Base-by-base conservation (phyloP, 2,797 vertebrate genomes). In the Melanotaenia trifasciata region DNA sequence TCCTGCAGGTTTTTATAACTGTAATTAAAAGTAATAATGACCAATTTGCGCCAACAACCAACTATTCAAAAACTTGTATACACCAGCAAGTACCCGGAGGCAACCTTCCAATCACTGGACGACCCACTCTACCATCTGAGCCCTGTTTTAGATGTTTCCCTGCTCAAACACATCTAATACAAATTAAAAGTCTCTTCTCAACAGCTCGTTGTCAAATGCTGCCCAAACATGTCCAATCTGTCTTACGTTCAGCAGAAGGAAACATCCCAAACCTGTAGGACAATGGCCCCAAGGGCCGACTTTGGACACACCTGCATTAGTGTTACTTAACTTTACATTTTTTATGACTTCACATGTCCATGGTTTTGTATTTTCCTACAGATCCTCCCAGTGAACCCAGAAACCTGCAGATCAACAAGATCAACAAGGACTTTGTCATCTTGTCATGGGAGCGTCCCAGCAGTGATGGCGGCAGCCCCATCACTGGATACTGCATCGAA, bases 361-460 rank as follows among this genome's bases (percentile, higher is more conserved):
- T 53, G 38, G 0, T 11, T 57, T 43, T 38, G 18, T 50, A 47
- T 68, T 38, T 26, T 85, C 61, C 81, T 3, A 63, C 64, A 99
- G 98, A 95, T 90, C 96, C 98, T 87, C 98, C 98, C 18, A 97
- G 97, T 74, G 97, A 99, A 85, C 98, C 98, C 68, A 96, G 89
- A 91, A 98, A 96, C 73, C 95, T 96, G 51, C 94, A 91, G 74
- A 87, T 99, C 84, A 97, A 96, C 66, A 99, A 96, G 87, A 88
- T 99, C 90, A 96, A 95, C 89, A 99, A 96, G 87, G 98, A 99
- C 58, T 97, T 92, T 81, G 97, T 97, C 83, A 96, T 97, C 88
- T 92, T 99, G 64, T 96, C 96, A 2, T 99, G 98, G 97, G 97
- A 99, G 75, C 94, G 8, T 88, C 98, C 98, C 80, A 94, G 95